Evolutionary conservation across 2,888 invertebrate species (phyloP).

Genomic region (Synanthedon myopaeformis): DNA sequence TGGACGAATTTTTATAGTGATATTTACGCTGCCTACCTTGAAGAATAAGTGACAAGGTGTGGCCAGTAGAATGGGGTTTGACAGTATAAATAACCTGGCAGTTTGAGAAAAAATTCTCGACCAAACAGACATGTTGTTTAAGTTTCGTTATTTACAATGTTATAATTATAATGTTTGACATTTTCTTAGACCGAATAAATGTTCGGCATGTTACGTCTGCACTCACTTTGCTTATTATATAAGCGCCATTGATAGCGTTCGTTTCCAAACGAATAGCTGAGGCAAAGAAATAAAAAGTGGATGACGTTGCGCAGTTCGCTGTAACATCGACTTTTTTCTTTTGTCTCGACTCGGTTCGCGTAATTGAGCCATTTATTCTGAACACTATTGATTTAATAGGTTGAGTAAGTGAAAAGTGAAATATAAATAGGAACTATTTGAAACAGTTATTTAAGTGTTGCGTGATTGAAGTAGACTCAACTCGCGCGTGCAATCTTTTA

Average conservation of each 20-base stretch:
- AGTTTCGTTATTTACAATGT: no score
- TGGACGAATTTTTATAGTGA: no score
- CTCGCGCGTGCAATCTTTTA: no score
- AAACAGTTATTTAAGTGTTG: no score
- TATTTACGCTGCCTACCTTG: no score
- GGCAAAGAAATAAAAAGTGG: constrained; percentile 3
- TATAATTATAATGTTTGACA: no score
- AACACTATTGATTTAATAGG: not conserved
- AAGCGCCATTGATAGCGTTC: not conserved
- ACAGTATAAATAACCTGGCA: no score
- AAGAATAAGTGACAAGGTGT: no score
- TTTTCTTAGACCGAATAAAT: not conserved
- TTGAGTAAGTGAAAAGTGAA: not conserved
- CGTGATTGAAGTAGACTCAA: no score
- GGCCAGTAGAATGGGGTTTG: no score
- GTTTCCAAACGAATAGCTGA: not conserved
- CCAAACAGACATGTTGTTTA: no score
- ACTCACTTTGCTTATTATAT: not conserved
- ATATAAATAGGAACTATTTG: not conserved
- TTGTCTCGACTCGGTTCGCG: constrained; percentile 1
- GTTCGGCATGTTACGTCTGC: not conserved
- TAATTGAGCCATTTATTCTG: not conserved
- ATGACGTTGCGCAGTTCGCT: constrained; percentile 3
- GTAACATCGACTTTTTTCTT: constrained; percentile 3
- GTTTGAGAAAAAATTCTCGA: no score